Base-by-base conservation (phyloP, 2,888 invertebrate genomes). In the Zonitis immaculata region DNA sequence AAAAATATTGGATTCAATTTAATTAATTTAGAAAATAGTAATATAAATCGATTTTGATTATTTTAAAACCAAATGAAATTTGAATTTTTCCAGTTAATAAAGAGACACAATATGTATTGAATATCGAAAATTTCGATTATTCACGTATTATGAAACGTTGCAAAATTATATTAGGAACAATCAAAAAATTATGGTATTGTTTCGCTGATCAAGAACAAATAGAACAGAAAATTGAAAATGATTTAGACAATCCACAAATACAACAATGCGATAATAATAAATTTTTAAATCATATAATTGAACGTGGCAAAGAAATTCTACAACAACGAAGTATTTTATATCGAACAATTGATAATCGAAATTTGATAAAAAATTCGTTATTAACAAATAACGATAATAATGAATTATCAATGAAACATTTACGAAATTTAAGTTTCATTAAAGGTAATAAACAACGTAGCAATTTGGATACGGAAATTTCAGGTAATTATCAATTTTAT, bases 301-400 rank as follows among this genome's bases (percentile, higher is more conserved):
- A 58, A 18, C 65, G 64, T 57, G 71, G 72, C 11, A 64, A 68
- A 56, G 59, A 71, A 54, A 66, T 74, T 47, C 52, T 73, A 20
- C 67, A 71, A 60, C 69, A 74, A 43, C 59, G 73, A 20, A 75
- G 74, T 55, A 64, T 73, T 28, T 59, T 73, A 30, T 70, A 71
- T 57, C 63, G 58, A 47, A 70, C 65, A 9, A 67, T 69, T 11
- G 47, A 49, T 1, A 8, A 26, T 26, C 26, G 6, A 22, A 9
- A 48, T 12, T 8, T 11, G 6, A 9, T 42, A 16, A 22, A 22
- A 42, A 11, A 14, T 16, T 20, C 6, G 14, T 26, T 26, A 26
- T 39, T 12, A 18, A 25, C 22, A 35, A 47, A 39, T 20, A 11
- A 14, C 26, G 56, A 50, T 27, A 62, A 54, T 42, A 55, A 59